Base-by-base conservation (phyloP, 1,140 invertebrate species). In the Drosophila sp. region DNA sequence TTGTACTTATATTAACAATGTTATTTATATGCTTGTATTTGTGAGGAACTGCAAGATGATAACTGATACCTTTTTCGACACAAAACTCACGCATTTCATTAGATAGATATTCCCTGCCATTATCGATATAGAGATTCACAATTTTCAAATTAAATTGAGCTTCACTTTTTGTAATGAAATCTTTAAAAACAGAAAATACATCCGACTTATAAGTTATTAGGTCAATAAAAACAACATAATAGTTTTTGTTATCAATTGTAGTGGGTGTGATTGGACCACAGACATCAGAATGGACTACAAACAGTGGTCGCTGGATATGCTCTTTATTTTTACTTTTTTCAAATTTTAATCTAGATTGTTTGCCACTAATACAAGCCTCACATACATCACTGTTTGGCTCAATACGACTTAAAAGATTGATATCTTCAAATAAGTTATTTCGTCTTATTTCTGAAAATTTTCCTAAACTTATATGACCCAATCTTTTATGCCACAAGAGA, bases 301-400 rank as follows among this genome's bases (percentile, higher is more conserved):
- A 91, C 63, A 93, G 65, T 79, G 92, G 92, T 66, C 89, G 64
- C 78, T 90, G 91, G 57, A 50, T 61, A 82, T 73, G 64, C 57
- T 76, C 71, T 79, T 92, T 73, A 90, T 61, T 68, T 83, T 70
- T 66, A 87, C 41, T 29, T 60, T 90, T 80, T 57, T 84, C 62
- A 87, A 93, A 93, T n/a, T 84, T 83, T 54, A 92, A 70, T 69
- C 91, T 66, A 32, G 87, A 72, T 85, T 93, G 92, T 86, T 93
- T 93, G 4, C 92, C 92, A 40, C 91, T 79, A 72, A 93, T 91
- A 78, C 92, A 93, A 62, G 92, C 77, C 76, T 93, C 92, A 80
- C 92, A 93, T 56, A 93, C 67, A 35, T 80, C 62, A 66, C 80
- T 62, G 68, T 67, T 77, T 63, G 77, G 68, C 17, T 57, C 33